Conservation (phyloP, 2,797 vertebrate species). For the Sebastes matsubarae region DNA sequence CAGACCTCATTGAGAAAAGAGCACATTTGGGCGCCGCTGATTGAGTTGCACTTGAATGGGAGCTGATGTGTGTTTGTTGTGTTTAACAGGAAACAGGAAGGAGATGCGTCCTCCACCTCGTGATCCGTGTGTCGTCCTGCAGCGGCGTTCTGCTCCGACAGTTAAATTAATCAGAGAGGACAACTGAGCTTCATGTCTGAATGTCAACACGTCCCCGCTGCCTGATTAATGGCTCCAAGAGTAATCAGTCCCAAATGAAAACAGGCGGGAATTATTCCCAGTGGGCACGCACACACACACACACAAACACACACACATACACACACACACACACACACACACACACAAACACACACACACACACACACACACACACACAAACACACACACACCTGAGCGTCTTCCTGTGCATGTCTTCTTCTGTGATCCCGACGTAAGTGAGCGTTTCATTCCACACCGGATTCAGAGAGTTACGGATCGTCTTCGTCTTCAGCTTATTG, state of each 20-base stretch:
- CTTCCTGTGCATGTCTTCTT: conserved; percentile 86
- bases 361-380: neutral
- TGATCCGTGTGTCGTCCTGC: too few relatives aligned
- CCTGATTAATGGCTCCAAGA: conserved; percentile 2
- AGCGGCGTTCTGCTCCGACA: too few relatives aligned
- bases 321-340: neutral
- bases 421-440: conserved; percentile 84
- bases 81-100: too few relatives aligned
- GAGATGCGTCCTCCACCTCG: too few relatives aligned
- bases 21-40: too few relatives aligned
- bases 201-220: too few relatives aligned
- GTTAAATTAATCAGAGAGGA: too few relatives aligned
- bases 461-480: conserved; percentile 86
- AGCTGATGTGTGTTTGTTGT: too few relatives aligned
- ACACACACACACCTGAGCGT: conserved; percentile 79
- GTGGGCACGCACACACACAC: neutral
- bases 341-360: conserved; percentile 1
- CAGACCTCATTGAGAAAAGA: too few relatives aligned
- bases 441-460: conserved; percentile 87
- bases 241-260: conserved; percentile 15
- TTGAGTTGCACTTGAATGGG: too few relatives aligned
- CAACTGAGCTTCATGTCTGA: too few relatives aligned
- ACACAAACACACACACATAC: neutral
- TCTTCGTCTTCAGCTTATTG: conserved; percentile 88
- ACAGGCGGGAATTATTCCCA: neutral